phyloP scores from a whole-genome alignment of 2,797 vertebrate genomes.

The Pangasius djambal region DNA sequence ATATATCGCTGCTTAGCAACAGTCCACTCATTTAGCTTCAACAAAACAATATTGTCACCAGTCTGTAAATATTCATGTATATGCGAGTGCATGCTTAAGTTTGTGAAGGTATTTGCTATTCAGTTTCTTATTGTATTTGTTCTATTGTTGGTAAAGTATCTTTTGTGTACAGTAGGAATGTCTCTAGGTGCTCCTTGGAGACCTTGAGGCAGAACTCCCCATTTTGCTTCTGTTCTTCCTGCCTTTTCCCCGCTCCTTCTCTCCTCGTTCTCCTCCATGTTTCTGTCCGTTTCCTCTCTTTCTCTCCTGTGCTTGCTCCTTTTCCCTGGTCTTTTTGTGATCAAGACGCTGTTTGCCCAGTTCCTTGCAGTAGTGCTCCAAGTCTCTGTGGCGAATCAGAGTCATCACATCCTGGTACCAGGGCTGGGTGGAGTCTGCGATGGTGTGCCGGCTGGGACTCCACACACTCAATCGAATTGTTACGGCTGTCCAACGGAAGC shows the following conservation, averaged over 20 bases:
- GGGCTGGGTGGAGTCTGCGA: constrained; percentile 56
- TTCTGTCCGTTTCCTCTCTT: constrained; percentile 61
- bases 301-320: constrained; percentile 45
- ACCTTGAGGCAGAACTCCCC: constrained; percentile 69
- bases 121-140: neutral
- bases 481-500: constrained; percentile 81
- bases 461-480: constrained; percentile 74
- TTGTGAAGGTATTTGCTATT: neutral
- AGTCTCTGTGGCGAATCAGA: constrained; percentile 72
- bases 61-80: constrained; percentile 27
- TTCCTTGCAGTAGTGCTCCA: constrained; percentile 75
- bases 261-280: constrained; percentile 67
- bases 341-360: constrained; percentile 71
- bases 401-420: constrained; percentile 78
- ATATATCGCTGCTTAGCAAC: constrained; percentile 25
- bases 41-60: neutral
- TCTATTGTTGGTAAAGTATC: constrained; percentile 13
- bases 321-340: constrained; percentile 60
- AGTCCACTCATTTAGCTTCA: constrained; percentile 26
- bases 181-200: constrained; percentile 75
- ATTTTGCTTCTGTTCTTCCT: constrained; percentile 77
- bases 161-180: constrained; percentile 58
- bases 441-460: constrained; percentile 67
- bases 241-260: constrained; percentile 59
- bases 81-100: neutral